phyloP scores from a whole-genome alignment of 2,113 vertebrate genomes.

The Ornithorhynchus anatinus region DNA sequence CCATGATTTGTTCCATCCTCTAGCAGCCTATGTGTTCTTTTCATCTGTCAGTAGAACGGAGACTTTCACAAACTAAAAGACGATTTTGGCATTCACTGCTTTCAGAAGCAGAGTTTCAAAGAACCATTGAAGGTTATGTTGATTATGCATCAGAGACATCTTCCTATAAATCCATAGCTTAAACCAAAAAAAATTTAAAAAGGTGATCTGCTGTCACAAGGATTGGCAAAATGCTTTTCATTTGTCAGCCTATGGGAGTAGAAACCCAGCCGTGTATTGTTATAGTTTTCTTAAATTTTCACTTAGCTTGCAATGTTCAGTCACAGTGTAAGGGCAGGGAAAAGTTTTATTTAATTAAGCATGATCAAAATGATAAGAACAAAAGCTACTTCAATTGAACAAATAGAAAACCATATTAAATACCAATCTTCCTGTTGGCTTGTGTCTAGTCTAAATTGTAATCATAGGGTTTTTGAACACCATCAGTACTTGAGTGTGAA shows the following conservation, averaged over 20 bases:
- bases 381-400: neutral
- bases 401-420: neutral
- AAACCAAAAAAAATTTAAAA: conserved; percentile 32
- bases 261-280: conserved; percentile 23
- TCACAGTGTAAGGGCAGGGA: neutral
- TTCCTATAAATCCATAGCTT: conserved; percentile 48
- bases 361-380: conserved; percentile 37
- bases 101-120: conserved; percentile 58
- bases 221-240: conserved; percentile 40
- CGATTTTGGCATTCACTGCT: conserved; percentile 57
- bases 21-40: conserved; percentile 29
- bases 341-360: conserved; percentile 17
- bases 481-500: neutral
- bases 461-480: neutral
- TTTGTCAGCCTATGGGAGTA: conserved; percentile 28
- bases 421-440: neutral
- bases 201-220: conserved; percentile 35
- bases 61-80: conserved; percentile 43
- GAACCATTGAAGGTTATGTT: conserved; percentile 49
- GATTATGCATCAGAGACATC: conserved; percentile 49
- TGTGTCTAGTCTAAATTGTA: neutral
- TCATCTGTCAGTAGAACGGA: conserved; percentile 53
- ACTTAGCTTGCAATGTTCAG: conserved; percentile 37
- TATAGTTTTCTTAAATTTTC: conserved; percentile 28
- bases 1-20: conserved; percentile 2